Base-by-base conservation (phyloP, 1,140 invertebrate genomes). In the Procambarus virginalis region DNA sequence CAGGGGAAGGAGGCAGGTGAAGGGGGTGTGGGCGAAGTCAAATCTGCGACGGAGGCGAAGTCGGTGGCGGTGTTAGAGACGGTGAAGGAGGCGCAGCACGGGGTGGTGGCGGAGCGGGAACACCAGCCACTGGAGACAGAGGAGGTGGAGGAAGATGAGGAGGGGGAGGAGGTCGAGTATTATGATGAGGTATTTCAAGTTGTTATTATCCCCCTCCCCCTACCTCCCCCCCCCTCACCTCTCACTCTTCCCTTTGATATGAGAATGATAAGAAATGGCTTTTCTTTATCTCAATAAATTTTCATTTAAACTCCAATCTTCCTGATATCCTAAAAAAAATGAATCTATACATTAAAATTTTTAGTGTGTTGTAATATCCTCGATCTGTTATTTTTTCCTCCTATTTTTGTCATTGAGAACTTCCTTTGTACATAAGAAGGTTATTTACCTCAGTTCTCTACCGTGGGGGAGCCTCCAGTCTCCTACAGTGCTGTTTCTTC, bases 161-260 rank as follows among this genome's bases (percentile, higher is more conserved):
- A 92, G 84, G 83, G 84, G 64, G 88, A 92, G 64, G 92, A 92
- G 60, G 55, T 80, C 77, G 91, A 89, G 75, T 90, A 86, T 75
- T 84, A 90, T 45, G 88, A 89, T 78, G 88, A 89, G 88, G 88
- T 89, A 89, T 89, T 89, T 89, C 3, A 82, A 20, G 12, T 22
- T 51, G 12, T 86, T 86, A 58, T 85, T 4, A 73, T 8, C 68
- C 68, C n/a, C 68, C 68, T 4, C 68, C 68, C 68, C 68, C n/a
- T 20, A 17, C 60, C 12, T 20, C 12, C 60, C 60, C 60, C 60
- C 55, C 55, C 12, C 55, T 58, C 55, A 8, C 55, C 55, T 12
- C 55, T 58, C 55, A 8, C 55, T 12, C 55, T 12, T 58, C 55
- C 17, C 12, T 64, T 64, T 64, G 12, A 64, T 10, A 4, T 64